A percentile compares a stretch with the other conserved stretches of the same genome.
Conservation (phyloP, 64 coral and sea anemone genomes). For the Dendrophyllia cribrosa region DNA sequence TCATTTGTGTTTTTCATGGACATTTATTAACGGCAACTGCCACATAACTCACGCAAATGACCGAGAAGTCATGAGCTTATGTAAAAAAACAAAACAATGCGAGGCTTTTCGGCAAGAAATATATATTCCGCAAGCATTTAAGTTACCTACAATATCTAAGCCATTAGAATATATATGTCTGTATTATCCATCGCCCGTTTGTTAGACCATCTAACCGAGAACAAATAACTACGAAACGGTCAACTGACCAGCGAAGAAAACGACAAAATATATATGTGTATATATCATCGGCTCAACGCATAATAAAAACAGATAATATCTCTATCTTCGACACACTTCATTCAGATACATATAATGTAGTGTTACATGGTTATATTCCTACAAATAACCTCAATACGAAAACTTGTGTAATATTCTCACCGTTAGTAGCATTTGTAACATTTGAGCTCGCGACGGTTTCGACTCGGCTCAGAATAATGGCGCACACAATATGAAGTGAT, state of each 20-base stretch:
- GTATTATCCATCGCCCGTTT: too few relatives aligned
- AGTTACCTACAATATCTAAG: background rate
- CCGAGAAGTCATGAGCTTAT: background rate
- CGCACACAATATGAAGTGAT: background rate
- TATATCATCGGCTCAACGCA: background rate
- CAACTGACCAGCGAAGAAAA: background rate
- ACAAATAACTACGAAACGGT: background rate
- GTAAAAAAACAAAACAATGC: background rate
- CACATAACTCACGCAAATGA: too few relatives aligned
- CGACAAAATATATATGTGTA: background rate
- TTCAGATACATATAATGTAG: background rate
- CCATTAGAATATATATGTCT: background rate
- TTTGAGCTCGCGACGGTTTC: background rate
- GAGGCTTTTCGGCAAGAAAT: constrained; percentile 17
- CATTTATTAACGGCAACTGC: too few relatives aligned
- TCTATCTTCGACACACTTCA: background rate
- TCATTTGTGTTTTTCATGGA: too few relatives aligned
- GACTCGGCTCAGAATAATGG: background rate
- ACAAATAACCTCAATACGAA: background rate
- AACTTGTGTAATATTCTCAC: background rate
- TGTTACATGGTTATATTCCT: background rate
- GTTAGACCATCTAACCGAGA: too few relatives aligned
- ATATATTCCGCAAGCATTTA: too few relatives aligned
- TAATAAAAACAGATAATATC: constrained; percentile 6
- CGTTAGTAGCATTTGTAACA: background rate